Percentiles rank a stretch among this genome's conserved stretches.
Conservation (phyloP, 1,140 invertebrate species). For the Ips nitidus region DNA sequence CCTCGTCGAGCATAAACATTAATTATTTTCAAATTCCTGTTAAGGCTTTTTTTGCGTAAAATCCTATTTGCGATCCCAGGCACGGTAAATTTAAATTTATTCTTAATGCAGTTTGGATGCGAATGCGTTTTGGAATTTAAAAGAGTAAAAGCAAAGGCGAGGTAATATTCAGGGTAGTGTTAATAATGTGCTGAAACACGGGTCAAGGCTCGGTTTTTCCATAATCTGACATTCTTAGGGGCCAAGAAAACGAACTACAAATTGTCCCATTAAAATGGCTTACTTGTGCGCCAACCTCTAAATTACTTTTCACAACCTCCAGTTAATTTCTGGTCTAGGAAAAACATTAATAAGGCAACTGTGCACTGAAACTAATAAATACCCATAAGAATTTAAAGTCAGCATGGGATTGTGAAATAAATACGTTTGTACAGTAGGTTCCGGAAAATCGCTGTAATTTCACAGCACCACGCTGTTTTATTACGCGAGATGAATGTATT, state of each 20-base stretch:
- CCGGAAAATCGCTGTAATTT: conserved; percentile 30
- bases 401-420: conserved; percentile 27
- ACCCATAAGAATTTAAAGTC: conserved; percentile 18
- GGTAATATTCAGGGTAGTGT: background rate
- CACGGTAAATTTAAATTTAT: conserved; percentile 18
- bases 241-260: too few relatives aligned
- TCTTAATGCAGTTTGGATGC: conserved; percentile 10
- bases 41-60: conserved; percentile 10
- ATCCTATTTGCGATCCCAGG: conserved; percentile 3
- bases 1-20: conserved; percentile 7
- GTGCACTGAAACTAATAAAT: conserved; percentile 13
- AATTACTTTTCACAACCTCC: background rate
- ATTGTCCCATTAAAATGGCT: background rate
- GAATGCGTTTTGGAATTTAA: conserved; percentile 4
- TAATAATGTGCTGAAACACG: background rate
- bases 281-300: background rate
- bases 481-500: conserved; percentile 26
- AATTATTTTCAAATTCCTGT: conserved; percentile 11
- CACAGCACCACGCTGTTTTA: conserved; percentile 27
- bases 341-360: conserved; percentile 9
- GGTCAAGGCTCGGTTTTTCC: too few relatives aligned
- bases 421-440: conserved; percentile 24
- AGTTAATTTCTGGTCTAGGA: background rate
- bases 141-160: background rate
- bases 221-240: too few relatives aligned